Conservation (phyloP, 2,113 vertebrate genomes). For the Apistogramma diplotaenia region DNA sequence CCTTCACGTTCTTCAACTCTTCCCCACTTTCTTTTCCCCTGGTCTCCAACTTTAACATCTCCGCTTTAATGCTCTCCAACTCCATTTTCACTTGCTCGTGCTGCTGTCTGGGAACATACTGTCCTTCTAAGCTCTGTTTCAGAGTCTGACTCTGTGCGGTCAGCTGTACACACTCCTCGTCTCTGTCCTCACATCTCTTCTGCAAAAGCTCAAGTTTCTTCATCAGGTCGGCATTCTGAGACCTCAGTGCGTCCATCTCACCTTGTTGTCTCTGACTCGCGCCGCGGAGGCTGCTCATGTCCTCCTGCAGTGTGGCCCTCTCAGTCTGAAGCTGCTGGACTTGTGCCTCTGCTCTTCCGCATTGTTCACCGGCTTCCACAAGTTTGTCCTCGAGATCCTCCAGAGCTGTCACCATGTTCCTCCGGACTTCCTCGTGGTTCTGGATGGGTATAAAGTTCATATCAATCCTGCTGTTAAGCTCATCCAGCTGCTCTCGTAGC, state of each 20-base stretch:
- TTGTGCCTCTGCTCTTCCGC: constrained; percentile 79
- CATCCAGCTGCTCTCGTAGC: constrained; percentile 84
- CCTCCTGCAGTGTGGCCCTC: constrained; percentile 75
- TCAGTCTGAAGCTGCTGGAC: constrained; percentile 80
- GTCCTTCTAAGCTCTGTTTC: constrained; percentile 73
- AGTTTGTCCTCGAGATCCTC: constrained; percentile 86
- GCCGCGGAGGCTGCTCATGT: constrained; percentile 70
- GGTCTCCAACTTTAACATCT: constrained; percentile 77
- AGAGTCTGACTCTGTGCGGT: constrained; percentile 76
- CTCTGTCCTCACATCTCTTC: constrained; percentile 73
- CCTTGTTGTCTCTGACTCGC: constrained; percentile 73
- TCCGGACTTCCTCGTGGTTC: constrained; percentile 83
- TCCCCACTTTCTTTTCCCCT: constrained; percentile 71
- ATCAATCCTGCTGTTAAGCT: constrained; percentile 81
- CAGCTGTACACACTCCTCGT: constrained; percentile 70
- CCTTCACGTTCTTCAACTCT: constrained; percentile 78
- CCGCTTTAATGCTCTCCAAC: constrained; percentile 78
- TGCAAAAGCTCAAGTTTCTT: constrained; percentile 77
- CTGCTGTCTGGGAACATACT: constrained; percentile 78
- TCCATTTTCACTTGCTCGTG: constrained; percentile 78
- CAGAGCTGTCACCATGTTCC: constrained; percentile 72
- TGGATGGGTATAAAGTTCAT: constrained; percentile 81
- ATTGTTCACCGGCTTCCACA: constrained; percentile 79
- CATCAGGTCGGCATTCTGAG: constrained; percentile 70
- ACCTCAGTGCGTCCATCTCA: constrained; percentile 74